Evolutionary conservation across 1,140 invertebrate genomes (phyloP).

Genomic region (Contarinia nasturtii): DNA sequence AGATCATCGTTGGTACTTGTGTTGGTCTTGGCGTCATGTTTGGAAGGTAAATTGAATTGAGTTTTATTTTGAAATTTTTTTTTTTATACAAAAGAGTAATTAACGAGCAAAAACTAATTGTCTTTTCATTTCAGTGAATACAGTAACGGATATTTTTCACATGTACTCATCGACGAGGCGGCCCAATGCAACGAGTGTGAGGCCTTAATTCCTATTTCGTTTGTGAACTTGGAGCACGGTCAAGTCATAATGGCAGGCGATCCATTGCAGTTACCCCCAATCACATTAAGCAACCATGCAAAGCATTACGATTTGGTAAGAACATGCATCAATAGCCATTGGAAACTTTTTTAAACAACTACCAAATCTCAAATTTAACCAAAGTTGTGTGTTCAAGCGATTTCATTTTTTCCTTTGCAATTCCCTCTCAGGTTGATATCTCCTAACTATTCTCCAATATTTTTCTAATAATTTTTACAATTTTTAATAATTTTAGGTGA

Average conservation of each 20-base stretch:
- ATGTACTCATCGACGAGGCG: slow-evolving; percentile 78
- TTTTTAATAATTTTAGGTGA: too few species aligned
- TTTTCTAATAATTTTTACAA: too few species aligned
- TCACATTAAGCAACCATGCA: slow-evolving; percentile 47
- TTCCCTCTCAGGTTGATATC: too few species aligned
- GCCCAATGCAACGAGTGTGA: slow-evolving; percentile 83
- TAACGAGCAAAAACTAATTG: too few species aligned
- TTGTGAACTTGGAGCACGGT: slow-evolving; percentile 27
- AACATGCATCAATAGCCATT: slow-evolving; percentile 53
- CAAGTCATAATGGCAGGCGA: slow-evolving; percentile 77
- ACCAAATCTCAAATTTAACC: too few species aligned
- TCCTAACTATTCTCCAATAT: too few species aligned
- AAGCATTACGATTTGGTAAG: slow-evolving; percentile 38
- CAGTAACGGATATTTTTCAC: slow-evolving; percentile 59
- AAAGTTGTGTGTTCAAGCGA: too few species aligned
- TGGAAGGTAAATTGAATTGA: slow-evolving; percentile 39
- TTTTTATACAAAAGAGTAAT: too few species aligned
- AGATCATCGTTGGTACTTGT: slow-evolving; percentile 72
- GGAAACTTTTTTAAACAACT: too few species aligned
- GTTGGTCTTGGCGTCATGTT: slow-evolving; percentile 48
- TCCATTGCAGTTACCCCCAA: slow-evolving; percentile 76
- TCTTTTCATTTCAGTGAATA: slow-evolving; percentile 23
- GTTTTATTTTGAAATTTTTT: too few species aligned
- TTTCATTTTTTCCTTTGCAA: too few species aligned
- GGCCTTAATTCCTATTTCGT: slow-evolving; percentile 50